phyloP scores from a whole-genome alignment of 1,140 invertebrate species.

The Sycophila sp. region DNA sequence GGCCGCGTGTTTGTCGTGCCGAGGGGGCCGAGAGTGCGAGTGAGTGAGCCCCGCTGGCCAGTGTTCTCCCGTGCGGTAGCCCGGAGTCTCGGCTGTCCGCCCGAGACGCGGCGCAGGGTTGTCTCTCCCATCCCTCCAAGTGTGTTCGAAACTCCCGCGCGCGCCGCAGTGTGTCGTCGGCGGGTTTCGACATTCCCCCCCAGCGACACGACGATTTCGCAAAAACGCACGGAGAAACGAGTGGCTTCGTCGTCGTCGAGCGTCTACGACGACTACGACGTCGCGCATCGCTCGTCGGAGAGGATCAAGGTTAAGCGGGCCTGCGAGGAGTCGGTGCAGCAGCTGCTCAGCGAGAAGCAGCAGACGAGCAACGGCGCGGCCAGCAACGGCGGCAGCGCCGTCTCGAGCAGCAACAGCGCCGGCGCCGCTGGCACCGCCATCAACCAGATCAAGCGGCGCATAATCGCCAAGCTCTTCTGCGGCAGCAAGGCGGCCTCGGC shows the following conservation, averaged over 20 bases:
- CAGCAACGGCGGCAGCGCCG: background rate
- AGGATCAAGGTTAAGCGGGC: constrained; percentile 32
- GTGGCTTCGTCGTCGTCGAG: constrained; percentile 1
- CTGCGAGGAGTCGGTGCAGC: constrained; percentile 36
- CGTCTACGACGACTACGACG: constrained; percentile 33
- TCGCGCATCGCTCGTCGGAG: constrained; percentile 31
- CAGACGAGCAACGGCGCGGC: background rate
- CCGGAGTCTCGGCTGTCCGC: background rate
- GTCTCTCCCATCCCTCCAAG: background rate
- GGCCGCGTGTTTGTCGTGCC: constrained; percentile 30
- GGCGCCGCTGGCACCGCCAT: constrained; percentile 6
- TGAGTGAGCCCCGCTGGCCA: background rate
- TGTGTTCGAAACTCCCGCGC: background rate
- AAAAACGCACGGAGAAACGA: constrained; percentile 3
- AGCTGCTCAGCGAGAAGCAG: background rate
- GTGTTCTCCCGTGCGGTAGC: background rate
- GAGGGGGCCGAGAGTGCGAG: background rate
- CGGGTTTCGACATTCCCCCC: constrained; percentile 14
- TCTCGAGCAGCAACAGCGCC: background rate
- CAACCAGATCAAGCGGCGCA: constrained; percentile 33
- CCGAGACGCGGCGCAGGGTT: background rate
- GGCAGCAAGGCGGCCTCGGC: background rate
- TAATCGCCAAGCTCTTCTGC: constrained; percentile 35
- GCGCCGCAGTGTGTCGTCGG: constrained; percentile 5
- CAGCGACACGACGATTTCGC: constrained; percentile 36